Evolutionary conservation across 2,888 invertebrate species (phyloP).

Genomic region (Amphipyra berbera): DNA sequence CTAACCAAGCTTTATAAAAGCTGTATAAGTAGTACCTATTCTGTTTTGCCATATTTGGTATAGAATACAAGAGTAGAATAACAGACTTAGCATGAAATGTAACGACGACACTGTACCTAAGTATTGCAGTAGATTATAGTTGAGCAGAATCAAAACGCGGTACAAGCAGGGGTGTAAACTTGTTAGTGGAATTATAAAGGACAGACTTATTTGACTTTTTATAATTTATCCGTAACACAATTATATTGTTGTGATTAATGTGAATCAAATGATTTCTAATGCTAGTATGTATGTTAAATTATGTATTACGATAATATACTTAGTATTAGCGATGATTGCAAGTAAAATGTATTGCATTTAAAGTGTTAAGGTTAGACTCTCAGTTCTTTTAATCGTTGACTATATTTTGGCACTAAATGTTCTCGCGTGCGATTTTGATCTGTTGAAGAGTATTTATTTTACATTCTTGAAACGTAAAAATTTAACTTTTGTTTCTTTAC

Average conservation of each 20-base stretch:
- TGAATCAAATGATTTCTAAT: constrained; percentile 75
- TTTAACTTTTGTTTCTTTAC: background rate
- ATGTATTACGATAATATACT: constrained; percentile 76
- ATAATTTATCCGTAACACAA: constrained; percentile 54
- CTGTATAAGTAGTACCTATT: constrained; percentile 6
- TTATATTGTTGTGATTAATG: constrained; percentile 79
- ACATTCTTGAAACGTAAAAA: constrained; percentile 14
- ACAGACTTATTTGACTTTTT: constrained; percentile 31
- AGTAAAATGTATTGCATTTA: constrained; percentile 82
- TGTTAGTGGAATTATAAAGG: constrained; percentile 43
- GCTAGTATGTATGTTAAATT: constrained; percentile 77
- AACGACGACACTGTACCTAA: constrained; percentile 25
- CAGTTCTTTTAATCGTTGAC: constrained; percentile 57
- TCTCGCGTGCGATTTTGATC: constrained; percentile 55
- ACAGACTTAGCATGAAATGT: constrained; percentile 6
- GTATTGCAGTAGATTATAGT: background rate
- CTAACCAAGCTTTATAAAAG: background rate
- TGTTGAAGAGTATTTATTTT: constrained; percentile 55
- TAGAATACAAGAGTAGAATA: constrained; percentile 25
- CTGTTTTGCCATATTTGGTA: constrained; percentile 45
- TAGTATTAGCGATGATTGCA: constrained; percentile 74
- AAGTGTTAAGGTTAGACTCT: constrained; percentile 76
- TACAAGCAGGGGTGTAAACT: constrained; percentile 36
- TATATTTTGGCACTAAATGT: constrained; percentile 59
- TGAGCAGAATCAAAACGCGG: constrained; percentile 35